These are phyloP conservation scores for Pandemis cinnamomeana DNA, from an alignment of 2,888 invertebrate species.

Conservation along the genomic window DNA sequence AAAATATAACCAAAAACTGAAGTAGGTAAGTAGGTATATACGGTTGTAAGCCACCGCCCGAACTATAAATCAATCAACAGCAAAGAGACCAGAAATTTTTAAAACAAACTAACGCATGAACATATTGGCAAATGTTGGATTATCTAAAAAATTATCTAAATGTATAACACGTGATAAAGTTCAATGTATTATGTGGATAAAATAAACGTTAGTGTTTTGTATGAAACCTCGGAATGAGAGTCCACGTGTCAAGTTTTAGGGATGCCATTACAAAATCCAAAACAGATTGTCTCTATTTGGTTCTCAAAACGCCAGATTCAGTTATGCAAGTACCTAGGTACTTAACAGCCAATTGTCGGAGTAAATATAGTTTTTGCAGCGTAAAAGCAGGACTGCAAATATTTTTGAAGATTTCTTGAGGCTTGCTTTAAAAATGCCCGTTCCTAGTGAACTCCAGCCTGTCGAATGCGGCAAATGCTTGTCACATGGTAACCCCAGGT, in stretches of 20 bases:
- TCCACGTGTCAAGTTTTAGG: slow-evolving; percentile 51
- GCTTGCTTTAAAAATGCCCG: not conserved
- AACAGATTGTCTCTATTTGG: not conserved
- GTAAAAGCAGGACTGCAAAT: no score
- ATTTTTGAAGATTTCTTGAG: not conserved
- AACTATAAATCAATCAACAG: slow-evolving; percentile 10
- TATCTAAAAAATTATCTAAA: slow-evolving; percentile 50
- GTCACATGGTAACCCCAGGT: slow-evolving; percentile 44
- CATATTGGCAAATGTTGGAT: slow-evolving; percentile 36
- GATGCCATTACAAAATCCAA: not conserved
- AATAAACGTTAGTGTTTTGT: slow-evolving; percentile 55
- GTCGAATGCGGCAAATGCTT: not conserved
- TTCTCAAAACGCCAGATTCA: not conserved
- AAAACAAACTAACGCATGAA: slow-evolving; percentile 29
- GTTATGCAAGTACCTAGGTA: not conserved
- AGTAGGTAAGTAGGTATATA: not conserved
- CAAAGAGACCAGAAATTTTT: slow-evolving; percentile 9
- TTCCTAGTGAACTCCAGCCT: not conserved
- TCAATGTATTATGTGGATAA: slow-evolving; percentile 55
- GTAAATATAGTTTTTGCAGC: not conserved
- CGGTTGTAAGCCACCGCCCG: not conserved
- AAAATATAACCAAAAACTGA: no score
- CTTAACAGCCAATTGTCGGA: not conserved
- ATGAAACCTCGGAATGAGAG: slow-evolving; percentile 53
- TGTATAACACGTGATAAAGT: slow-evolving; percentile 60